Conservation (phyloP, 2,797 vertebrate species). For the Ibycter americanus region DNA sequence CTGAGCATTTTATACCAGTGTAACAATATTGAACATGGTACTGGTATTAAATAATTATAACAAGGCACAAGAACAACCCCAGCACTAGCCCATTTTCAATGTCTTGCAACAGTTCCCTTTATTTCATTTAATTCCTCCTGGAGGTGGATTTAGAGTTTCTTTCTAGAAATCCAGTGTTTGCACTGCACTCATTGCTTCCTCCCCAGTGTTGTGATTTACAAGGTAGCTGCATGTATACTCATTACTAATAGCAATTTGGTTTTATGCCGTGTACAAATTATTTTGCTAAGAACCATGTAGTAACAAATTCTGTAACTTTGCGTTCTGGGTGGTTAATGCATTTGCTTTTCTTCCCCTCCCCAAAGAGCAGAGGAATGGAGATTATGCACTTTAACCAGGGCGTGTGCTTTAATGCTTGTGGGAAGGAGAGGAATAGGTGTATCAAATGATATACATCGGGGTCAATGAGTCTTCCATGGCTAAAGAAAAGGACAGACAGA, state of each 20-base stretch:
- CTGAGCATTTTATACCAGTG: neutral
- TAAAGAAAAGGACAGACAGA: neutral
- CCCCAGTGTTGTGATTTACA: neutral
- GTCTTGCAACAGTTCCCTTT: neutral
- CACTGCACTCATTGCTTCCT: neutral
- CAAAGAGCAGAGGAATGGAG: neutral
- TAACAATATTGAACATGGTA: accelerated
- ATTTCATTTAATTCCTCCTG: neutral
- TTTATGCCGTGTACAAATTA: neutral
- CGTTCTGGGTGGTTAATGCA: neutral
- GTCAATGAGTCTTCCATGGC: neutral
- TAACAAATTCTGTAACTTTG: neutral
- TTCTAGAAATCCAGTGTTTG: neutral
- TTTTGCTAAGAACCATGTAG: neutral
- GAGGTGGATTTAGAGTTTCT: neutral
- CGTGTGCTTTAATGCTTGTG: neutral
- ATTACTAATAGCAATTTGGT: neutral
- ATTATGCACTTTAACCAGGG: neutral
- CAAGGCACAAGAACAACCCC: neutral
- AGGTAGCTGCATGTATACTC: neutral
- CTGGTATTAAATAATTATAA: neutral
- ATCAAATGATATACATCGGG: neutral
- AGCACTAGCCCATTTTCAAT: neutral
- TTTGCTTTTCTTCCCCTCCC: neutral
- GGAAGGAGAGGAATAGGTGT: neutral